These are phyloP conservation scores for Atethmia centrago DNA, from an alignment of 2,888 invertebrate genomes.

Conservation along the genomic window DNA sequence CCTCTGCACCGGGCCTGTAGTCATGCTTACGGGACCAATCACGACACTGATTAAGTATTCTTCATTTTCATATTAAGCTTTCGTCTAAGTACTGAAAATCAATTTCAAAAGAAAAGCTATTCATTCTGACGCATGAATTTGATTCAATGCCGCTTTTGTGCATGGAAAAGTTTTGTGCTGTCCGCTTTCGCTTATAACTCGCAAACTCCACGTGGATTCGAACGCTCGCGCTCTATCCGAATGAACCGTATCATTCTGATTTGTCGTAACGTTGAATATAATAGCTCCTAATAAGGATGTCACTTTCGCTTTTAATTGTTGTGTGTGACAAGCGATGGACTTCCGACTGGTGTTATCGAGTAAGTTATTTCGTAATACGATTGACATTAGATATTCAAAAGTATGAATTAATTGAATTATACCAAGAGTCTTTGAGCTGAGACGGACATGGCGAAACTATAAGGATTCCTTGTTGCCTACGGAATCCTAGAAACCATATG, in stretches of 20 bases:
- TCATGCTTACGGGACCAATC: too few relatives aligned
- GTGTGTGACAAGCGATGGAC: slow-evolving; percentile 42
- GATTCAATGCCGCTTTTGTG: background rate
- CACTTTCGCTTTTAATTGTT: slow-evolving; percentile 80
- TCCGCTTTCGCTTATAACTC: slow-evolving; percentile 37
- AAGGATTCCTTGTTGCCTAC: too few relatives aligned
- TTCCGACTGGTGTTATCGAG: slow-evolving; percentile 17
- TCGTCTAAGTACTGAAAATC: background rate
- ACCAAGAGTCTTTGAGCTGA: too few relatives aligned
- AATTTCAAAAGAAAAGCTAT: background rate
- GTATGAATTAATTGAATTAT: background rate
- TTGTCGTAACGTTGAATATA: slow-evolving; percentile 54
- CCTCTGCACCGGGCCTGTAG: too few relatives aligned
- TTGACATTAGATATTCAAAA: background rate
- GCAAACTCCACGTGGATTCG: slow-evolving; percentile 32
- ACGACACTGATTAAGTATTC: too few relatives aligned
- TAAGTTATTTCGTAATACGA: slow-evolving; percentile 23
- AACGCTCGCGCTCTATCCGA: slow-evolving; percentile 43
- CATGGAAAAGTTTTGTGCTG: background rate
- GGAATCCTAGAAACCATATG: background rate
- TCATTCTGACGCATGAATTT: too few relatives aligned
- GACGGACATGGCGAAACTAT: too few relatives aligned
- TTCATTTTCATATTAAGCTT: too few relatives aligned
- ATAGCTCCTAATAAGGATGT: slow-evolving; percentile 73
- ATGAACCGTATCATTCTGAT: slow-evolving; percentile 48